Base-by-base conservation (phyloP, 2,888 invertebrate species). In the Drosophila greeni region DNA sequence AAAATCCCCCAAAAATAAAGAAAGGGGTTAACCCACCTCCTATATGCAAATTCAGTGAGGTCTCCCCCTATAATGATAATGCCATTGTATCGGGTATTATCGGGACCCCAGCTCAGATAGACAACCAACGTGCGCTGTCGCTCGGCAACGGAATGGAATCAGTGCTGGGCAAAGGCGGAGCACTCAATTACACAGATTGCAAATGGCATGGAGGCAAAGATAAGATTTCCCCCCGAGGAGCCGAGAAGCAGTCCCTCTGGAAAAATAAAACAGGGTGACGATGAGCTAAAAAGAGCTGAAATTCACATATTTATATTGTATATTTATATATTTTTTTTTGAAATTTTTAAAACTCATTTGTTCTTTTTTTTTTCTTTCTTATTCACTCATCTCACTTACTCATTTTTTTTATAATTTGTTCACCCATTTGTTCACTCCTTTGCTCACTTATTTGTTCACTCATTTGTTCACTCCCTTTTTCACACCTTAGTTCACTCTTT, bases 161-260 rank as follows among this genome's bases (percentile, higher is more conserved):
- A 47, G 51, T 65, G 65, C 65, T 26, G 33, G 31, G 39, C 52
- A 60, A 31, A 47, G 52, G 59, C 58, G 60, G 68, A 66, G 65
- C 71, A 70, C 62, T 75, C 74, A 82, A 78, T 77, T 80, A 71
- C 72, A 66, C 65, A 76, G 77, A 82, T 77, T 83, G 75, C 66
- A 61, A 64, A 45, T 69, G 67, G 70, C 66, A 77, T 65, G 68
- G 59, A 39, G 61, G 70, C 39, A 53, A 49, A 76, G 79, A 79
- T 79, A 82, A 79, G 79, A 70, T 78, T 78, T 47, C 56, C 33
- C 16, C 56, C 58, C 20, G 36, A 45, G 43, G 18, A 45, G 12
- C 8, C 29, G 29, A 33, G 31, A 31, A 31, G 18, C 29, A 20
- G 14, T 53, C 20, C 29, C 24, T 16, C 49, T 3, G 4, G 20